These are phyloP conservation scores for Hydrolagus affinis DNA, from an alignment of 2,113 vertebrate species.

Conservation along the genomic window DNA sequence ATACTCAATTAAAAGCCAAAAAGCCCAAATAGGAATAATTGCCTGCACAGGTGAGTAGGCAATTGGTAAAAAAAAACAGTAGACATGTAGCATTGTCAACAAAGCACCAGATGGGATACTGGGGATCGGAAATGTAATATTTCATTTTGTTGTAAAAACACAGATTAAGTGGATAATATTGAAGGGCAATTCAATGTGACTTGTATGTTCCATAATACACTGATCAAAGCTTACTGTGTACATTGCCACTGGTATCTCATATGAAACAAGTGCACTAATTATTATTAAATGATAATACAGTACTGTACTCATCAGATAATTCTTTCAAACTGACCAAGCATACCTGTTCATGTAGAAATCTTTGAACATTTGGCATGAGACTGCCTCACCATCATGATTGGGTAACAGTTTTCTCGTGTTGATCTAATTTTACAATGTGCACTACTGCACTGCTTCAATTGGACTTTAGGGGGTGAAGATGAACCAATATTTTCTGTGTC, in stretches of 20 bases:
- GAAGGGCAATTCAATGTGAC: neutral
- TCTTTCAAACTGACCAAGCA: neutral
- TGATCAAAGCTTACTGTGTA: neutral
- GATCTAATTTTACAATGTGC: constrained; percentile 54
- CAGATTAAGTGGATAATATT: neutral
- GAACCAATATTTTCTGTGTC: constrained; percentile 41
- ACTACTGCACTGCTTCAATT: constrained; percentile 64
- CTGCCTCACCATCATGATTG: constrained; percentile 52
- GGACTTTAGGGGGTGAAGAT: constrained; percentile 58
- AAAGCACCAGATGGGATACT: neutral
- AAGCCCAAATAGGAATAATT: neutral
- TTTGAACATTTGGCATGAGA: neutral
- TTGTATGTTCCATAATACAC: neutral
- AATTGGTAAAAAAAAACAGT: neutral
- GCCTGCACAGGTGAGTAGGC: neutral
- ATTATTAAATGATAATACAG: neutral
- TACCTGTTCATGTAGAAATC: neutral
- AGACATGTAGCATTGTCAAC: neutral
- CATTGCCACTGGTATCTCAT: too few relatives aligned
- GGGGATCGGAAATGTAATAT: neutral
- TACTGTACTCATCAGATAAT: neutral
- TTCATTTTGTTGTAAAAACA: neutral
- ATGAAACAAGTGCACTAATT: too few relatives aligned
- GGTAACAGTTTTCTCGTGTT: constrained; percentile 67
- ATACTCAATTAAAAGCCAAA: neutral